Evolutionary conservation across 2,113 vertebrate genomes (phyloP).

Genomic region (cat (Felis catus)): DNA sequence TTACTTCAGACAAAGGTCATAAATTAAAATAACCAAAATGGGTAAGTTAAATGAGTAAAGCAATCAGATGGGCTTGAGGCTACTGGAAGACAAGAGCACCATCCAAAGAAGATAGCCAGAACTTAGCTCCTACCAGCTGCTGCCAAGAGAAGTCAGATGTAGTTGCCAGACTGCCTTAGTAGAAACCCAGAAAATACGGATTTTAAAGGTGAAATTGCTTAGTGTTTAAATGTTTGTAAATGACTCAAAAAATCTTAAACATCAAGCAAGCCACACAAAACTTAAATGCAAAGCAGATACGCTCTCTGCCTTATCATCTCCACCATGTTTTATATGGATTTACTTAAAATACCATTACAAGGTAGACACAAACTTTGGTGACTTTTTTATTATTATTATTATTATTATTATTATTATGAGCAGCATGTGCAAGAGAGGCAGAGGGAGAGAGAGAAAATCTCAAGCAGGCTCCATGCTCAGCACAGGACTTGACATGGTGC

Average conservation of each 20-base stretch:
- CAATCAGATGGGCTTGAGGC: background rate
- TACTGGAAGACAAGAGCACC: background rate
- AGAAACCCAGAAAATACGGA: background rate
- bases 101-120: background rate
- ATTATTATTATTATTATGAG: too few species aligned
- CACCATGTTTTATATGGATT: background rate
- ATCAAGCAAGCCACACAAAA: background rate
- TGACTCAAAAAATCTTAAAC: slow-evolving; percentile 7
- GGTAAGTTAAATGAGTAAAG: slow-evolving; percentile 29
- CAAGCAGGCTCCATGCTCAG: too few species aligned
- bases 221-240: slow-evolving; percentile 22
- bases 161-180: background rate
- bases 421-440: too few species aligned
- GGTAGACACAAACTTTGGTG: background rate
- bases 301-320: background rate
- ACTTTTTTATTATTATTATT: background rate
- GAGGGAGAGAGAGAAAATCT: too few species aligned
- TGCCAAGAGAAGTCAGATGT: background rate
- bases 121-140: background rate
- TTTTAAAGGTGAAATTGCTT: slow-evolving; percentile 19
- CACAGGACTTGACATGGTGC: too few species aligned
- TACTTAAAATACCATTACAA: background rate
- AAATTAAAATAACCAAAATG: slow-evolving; percentile 27
- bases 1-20: slow-evolving; percentile 53
- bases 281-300: background rate